Evolutionary conservation across 2,888 invertebrate species (phyloP).

Genomic region (Apocheima hispidaria): DNA sequence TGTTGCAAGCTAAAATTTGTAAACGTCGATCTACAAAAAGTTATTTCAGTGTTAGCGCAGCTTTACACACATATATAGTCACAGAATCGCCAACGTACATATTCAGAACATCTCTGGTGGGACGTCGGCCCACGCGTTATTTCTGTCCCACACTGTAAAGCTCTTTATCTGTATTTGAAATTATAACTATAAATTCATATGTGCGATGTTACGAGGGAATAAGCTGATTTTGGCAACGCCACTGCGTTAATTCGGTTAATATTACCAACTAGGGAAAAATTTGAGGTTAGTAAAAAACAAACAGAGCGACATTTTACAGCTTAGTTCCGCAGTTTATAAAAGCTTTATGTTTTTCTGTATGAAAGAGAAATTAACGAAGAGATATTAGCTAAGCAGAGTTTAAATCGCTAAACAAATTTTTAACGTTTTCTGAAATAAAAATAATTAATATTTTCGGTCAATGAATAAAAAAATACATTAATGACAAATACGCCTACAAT

Average conservation of each 20-base stretch:
- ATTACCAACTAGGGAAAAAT: conserved; percentile 14
- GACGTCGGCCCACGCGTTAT: background rate
- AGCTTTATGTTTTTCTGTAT: background rate
- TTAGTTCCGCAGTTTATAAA: background rate
- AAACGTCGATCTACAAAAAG: too few relatives aligned
- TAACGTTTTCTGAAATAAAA: background rate
- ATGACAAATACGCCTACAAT: too few relatives aligned
- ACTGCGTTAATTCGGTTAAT: conserved; percentile 7
- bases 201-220: conserved; percentile 28
- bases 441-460: too few relatives aligned
- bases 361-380: background rate
- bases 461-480: too few relatives aligned
- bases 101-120: conserved; percentile 1
- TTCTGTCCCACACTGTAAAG: conserved; percentile 7
- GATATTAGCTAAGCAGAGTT: background rate
- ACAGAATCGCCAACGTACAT: background rate
- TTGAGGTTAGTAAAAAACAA: conserved; percentile 2
- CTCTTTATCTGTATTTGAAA: conserved; percentile 45
- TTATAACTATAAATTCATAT: conserved; percentile 39
- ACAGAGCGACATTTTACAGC: conserved; percentile 3
- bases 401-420: background rate
- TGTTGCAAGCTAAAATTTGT: too few relatives aligned
- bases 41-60: too few relatives aligned
- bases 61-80: background rate
- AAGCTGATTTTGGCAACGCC: conserved; percentile 9